Percentiles rank a stretch among this genome's conserved stretches.
phyloP scores from a whole-genome alignment of 1,140 invertebrate genomes.

The Aricia agestis region DNA sequence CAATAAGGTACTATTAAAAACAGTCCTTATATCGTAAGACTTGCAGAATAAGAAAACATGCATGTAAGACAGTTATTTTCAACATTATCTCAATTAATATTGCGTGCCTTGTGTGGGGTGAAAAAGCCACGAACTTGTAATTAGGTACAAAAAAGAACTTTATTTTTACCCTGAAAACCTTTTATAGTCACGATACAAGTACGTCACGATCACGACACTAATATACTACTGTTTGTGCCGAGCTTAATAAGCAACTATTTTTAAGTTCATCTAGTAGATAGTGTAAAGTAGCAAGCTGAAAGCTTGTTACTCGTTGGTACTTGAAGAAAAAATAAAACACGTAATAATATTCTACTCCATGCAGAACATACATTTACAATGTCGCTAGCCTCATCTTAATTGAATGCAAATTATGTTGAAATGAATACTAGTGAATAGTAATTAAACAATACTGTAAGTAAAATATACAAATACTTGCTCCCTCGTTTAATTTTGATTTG shows the following conservation, averaged over 20 bases:
- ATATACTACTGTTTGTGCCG: background rate
- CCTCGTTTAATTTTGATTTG: too few species aligned
- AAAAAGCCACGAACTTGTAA: slow-evolving; percentile 48
- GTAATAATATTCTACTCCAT: background rate
- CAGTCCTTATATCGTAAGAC: background rate
- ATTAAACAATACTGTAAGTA: background rate
- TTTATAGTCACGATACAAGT: slow-evolving; percentile 18
- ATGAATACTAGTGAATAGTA: slow-evolving; percentile 3
- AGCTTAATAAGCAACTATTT: background rate
- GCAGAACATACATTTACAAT: background rate
- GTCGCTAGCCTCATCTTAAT: background rate
- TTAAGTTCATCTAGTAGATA: background rate
- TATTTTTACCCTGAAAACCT: slow-evolving; percentile 9
- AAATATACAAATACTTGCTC: background rate
- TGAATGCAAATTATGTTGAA: slow-evolving; percentile 7
- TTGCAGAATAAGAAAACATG: background rate
- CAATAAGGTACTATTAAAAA: too few species aligned
- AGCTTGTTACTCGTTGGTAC: background rate
- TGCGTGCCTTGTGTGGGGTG: slow-evolving; percentile 51
- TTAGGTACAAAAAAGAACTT: slow-evolving; percentile 54
- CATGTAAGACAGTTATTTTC: background rate
- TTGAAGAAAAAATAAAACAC: background rate
- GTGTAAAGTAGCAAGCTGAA: background rate
- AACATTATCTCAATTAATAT: slow-evolving; percentile 24
- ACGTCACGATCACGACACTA: background rate